Percentiles rank a stretch among this genome's conserved stretches.
Conservation (phyloP, 2,888 invertebrate species). For the Caenorhabditis sp. region DNA sequence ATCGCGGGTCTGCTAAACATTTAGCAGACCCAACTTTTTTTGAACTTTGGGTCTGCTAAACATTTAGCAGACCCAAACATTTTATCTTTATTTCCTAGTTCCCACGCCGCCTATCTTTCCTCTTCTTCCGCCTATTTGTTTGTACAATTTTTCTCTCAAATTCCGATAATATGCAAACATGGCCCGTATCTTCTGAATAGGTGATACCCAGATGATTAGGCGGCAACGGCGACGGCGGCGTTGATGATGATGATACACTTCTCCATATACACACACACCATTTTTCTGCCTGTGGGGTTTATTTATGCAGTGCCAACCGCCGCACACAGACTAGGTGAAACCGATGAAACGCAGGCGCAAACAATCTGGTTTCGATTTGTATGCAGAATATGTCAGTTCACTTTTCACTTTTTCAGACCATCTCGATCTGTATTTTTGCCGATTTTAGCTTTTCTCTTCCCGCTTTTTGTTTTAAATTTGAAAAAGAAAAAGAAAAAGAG, state of each 20-base stretch:
- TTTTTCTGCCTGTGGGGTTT: constrained; percentile 5
- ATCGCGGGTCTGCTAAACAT: no score
- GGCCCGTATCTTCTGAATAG: not conserved
- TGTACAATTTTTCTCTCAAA: not conserved
- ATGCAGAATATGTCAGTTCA: constrained; percentile 9
- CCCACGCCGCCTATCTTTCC: not conserved
- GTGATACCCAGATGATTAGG: constrained; percentile 7
- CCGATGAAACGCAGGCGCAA: constrained; percentile 1
- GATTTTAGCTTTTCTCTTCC: not conserved
- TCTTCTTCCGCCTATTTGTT: no score
- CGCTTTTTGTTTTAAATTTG: not conserved
- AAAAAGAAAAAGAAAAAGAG: no score
- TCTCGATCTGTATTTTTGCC: not conserved
- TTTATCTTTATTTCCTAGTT: not conserved
- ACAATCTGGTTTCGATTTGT: constrained; percentile 28
- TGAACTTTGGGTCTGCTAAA: not conserved
- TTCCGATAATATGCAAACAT: constrained; percentile 17
- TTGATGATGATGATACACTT: constrained; percentile 15
- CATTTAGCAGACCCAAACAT: not conserved
- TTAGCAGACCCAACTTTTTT: no score
- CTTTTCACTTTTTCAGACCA: not conserved
- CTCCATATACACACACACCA: not conserved
- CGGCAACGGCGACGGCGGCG: no score
- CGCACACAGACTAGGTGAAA: not conserved
- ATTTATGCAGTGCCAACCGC: constrained; percentile 17